Conservation (phyloP, 1,140 invertebrate genomes). For the Polyergus mexicanus region DNA sequence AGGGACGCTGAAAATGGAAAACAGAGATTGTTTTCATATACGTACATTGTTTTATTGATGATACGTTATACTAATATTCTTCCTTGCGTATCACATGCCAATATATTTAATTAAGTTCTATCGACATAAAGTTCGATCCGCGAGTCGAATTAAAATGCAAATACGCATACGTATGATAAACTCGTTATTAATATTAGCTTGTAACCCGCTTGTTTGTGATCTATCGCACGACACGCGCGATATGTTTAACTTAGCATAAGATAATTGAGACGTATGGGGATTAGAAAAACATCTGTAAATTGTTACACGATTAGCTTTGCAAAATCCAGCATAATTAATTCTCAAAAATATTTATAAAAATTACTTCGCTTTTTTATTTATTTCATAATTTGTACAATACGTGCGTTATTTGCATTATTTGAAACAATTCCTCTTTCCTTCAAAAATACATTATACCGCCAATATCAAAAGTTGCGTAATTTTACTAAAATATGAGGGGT, state of each 20-base stretch:
- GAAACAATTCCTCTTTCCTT: background rate
- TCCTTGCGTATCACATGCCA: background rate
- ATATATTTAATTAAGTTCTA: constrained; percentile 54
- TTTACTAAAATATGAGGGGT: background rate
- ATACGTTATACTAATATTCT: background rate
- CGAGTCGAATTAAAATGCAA: constrained; percentile 52
- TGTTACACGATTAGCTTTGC: background rate
- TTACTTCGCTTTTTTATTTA: too few species aligned
- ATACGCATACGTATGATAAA: constrained; percentile 30
- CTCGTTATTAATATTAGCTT: constrained; percentile 47
- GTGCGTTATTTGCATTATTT: background rate
- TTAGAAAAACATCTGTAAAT: background rate
- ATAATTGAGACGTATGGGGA: background rate
- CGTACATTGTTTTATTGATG: constrained; percentile 5
- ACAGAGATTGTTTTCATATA: background rate
- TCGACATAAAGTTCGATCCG: background rate
- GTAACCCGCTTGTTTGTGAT: background rate
- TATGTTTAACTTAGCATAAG: background rate
- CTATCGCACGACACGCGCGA: background rate
- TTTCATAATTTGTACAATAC: too few species aligned
- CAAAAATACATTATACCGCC: background rate
- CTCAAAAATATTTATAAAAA: too few species aligned
- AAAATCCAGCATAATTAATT: background rate
- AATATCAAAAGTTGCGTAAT: background rate
- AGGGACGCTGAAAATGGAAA: background rate